phyloP scores from a whole-genome alignment of 2,888 invertebrate species.

The Drosophila mercatorum region DNA sequence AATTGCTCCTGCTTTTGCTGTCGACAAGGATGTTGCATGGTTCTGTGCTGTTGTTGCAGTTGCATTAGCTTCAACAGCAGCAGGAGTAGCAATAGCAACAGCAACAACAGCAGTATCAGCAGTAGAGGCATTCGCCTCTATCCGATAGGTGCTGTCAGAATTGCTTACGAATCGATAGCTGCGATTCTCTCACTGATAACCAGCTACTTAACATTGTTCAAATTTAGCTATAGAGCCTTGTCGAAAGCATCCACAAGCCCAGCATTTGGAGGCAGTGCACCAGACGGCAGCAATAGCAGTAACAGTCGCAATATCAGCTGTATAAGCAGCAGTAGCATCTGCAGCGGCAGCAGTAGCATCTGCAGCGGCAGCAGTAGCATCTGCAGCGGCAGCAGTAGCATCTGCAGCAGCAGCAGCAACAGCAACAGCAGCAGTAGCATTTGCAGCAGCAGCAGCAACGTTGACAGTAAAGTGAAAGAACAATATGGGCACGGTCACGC shows the following conservation, averaged over 20 bases:
- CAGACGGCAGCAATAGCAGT: not conserved
- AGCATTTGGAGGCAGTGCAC: not conserved
- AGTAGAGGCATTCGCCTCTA: not conserved
- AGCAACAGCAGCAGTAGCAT: not conserved
- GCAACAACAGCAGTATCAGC: not conserved
- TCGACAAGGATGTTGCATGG: constrained; percentile 69
- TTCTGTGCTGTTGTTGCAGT: constrained; percentile 57
- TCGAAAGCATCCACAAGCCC: not conserved
- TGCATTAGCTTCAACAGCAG: constrained; percentile 23
- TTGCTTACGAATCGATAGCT: constrained; percentile 46
- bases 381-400: not conserved
- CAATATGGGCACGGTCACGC: constrained; percentile 45
- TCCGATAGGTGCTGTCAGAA: constrained; percentile 31
- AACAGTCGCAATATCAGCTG: not conserved
- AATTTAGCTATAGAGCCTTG: constrained; percentile 8
- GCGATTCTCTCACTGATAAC: constrained; percentile 42
- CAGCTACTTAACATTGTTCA: constrained; percentile 35
- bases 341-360: not conserved
- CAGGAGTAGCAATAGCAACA: constrained; percentile 4
- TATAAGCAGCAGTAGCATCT: not conserved
- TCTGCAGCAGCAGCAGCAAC: constrained; percentile 1
- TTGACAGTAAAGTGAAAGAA: constrained; percentile 38
- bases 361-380: constrained; percentile 2
- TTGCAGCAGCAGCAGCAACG: constrained; percentile 2
- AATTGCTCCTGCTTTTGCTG: constrained; percentile 67